These are phyloP conservation scores for Aethes cnicana DNA, from an alignment of 2,888 invertebrate genomes.

Conservation along the genomic window DNA sequence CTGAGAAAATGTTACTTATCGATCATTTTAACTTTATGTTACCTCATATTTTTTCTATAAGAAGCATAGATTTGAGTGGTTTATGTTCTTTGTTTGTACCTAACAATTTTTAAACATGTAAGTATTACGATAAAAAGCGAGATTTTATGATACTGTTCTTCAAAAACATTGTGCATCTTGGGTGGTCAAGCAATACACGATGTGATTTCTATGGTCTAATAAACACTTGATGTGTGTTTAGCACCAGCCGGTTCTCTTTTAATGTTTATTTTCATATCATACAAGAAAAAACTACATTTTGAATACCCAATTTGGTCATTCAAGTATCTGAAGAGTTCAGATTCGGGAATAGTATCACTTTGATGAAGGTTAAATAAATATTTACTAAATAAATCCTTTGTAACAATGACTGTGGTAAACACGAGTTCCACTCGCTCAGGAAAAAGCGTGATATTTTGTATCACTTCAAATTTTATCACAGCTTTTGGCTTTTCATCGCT, in stretches of 20 bases:
- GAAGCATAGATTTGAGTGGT: slow-evolving; percentile 58
- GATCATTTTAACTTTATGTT: too few species aligned
- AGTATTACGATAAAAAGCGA: slow-evolving; percentile 70
- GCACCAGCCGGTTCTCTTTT: slow-evolving; percentile 51
- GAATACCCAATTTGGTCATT: slow-evolving; percentile 21
- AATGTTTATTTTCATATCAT: slow-evolving; percentile 67
- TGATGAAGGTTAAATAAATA: slow-evolving; percentile 12
- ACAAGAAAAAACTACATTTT: slow-evolving; percentile 52
- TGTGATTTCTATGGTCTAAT: slow-evolving; percentile 67
- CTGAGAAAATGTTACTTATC: too few species aligned
- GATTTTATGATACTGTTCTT: slow-evolving; percentile 77
- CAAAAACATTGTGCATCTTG: slow-evolving; percentile 76
- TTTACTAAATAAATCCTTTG: background rate
- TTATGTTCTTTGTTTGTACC: slow-evolving; percentile 57
- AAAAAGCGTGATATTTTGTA: background rate
- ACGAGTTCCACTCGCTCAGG: background rate
- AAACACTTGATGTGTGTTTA: slow-evolving; percentile 67
- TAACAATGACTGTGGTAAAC: background rate
- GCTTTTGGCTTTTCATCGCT: slow-evolving; percentile 10
- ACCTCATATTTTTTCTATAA: slow-evolving; percentile 47
- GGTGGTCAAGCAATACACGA: slow-evolving; percentile 66
- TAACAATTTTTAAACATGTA: slow-evolving; percentile 59
- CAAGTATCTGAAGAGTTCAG: slow-evolving; percentile 3
- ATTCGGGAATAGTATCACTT: slow-evolving; percentile 2
- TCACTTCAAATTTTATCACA: slow-evolving; percentile 4